phyloP scores from a whole-genome alignment of 2,797 vertebrate genomes.

The Dermochelys coriacea region DNA sequence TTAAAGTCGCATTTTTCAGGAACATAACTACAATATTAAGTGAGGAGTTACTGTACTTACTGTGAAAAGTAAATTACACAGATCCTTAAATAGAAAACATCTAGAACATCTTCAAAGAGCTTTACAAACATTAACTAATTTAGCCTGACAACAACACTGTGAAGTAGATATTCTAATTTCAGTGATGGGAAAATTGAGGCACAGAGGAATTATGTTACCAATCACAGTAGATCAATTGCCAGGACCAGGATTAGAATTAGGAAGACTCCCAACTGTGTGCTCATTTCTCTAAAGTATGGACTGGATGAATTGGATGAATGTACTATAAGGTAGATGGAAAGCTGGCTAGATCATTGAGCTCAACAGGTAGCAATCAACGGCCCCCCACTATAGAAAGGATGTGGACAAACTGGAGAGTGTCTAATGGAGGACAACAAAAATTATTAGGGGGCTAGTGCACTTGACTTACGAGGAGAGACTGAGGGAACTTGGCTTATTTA shows the following conservation, averaged over 20 bases:
- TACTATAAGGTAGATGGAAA: too few species aligned
- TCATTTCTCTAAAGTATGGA: neutral
- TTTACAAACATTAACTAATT: slow-evolving; percentile 31
- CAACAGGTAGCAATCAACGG: too few species aligned
- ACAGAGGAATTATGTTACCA: neutral
- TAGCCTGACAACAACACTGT: slow-evolving; percentile 47
- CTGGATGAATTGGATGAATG: too few species aligned
- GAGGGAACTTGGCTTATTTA: too few species aligned
- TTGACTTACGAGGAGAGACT: too few species aligned
- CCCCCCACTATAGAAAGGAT: too few species aligned
- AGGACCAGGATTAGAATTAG: neutral
- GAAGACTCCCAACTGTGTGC: slow-evolving; percentile 7
- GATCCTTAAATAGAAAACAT: slow-evolving; percentile 38
- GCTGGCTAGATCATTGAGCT: too few species aligned
- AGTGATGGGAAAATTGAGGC: slow-evolving; percentile 55
- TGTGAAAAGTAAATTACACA: slow-evolving; percentile 29
- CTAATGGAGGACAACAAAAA: too few species aligned
- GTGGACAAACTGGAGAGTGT: too few species aligned
- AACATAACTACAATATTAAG: too few species aligned
- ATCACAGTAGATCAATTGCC: neutral
- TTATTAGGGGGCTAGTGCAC: too few species aligned
- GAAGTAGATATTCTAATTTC: slow-evolving; percentile 38
- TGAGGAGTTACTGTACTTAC: neutral
- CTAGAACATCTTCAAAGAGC: neutral
- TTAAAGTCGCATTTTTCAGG: too few species aligned